Evolutionary conservation across 2,888 invertebrate species (phyloP).

Genomic region (Tribolium freemani): DNA sequence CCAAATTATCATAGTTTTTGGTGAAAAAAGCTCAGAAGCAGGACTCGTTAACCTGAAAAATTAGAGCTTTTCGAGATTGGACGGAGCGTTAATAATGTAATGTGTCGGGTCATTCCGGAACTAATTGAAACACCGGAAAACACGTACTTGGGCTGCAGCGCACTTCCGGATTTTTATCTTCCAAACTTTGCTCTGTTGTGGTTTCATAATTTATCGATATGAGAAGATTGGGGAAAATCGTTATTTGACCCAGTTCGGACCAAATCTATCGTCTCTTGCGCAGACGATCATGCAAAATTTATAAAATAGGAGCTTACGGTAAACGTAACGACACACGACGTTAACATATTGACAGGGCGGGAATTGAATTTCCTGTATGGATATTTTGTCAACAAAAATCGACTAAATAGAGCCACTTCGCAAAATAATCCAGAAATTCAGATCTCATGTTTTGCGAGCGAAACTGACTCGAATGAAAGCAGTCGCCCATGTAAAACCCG

Average conservation of each 20-base stretch:
- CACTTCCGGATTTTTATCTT: conserved; percentile 22
- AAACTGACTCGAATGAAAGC: not conserved
- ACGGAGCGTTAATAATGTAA: conserved; percentile 29
- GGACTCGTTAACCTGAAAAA: conserved; percentile 30
- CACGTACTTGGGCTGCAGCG: conserved; percentile 15
- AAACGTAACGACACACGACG: not conserved
- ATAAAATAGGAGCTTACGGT: conserved; percentile 4
- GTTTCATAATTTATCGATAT: conserved; percentile 30
- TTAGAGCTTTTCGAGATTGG: conserved; percentile 11
- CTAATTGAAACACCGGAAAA: conserved; percentile 37
- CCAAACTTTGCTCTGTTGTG: conserved; percentile 17
- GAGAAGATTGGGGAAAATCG: conserved; percentile 28
- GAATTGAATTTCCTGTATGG: conserved; percentile 14
- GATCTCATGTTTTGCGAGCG: not conserved
- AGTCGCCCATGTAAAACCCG: not conserved
- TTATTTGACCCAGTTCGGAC: conserved; percentile 19
- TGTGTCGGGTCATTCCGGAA: conserved; percentile 23
- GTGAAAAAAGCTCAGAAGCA: conserved; percentile 13
- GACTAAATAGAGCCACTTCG: not conserved
- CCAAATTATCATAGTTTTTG: conserved; percentile 40
- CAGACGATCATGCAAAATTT: conserved; percentile 2
- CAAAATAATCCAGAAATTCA: too few species aligned
- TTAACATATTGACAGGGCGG: conserved; percentile 10
- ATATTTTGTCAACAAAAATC: conserved; percentile 15
- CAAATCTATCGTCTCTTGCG: not conserved